phyloP scores from a whole-genome alignment of 2,113 vertebrate genomes.

The Peucedramus taeniatus region DNA sequence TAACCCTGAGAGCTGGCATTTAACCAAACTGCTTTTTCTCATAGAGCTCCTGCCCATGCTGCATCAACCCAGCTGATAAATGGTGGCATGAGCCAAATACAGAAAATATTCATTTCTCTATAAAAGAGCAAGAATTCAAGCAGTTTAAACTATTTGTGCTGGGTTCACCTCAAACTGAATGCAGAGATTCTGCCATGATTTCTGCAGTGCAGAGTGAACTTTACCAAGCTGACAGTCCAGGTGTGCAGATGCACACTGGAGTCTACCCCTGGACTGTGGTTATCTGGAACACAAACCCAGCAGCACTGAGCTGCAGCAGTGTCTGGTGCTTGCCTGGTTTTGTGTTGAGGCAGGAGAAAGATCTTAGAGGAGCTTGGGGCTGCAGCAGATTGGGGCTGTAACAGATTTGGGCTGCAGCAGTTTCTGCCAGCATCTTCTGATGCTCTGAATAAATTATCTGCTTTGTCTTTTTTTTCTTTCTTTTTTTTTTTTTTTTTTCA shows the following conservation, averaged over 20 bases:
- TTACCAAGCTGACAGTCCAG: not conserved
- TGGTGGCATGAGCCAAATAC: not conserved
- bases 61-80: not conserved
- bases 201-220: not conserved
- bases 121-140: not conserved
- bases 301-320: not conserved
- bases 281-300: not conserved
- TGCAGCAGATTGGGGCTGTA: not conserved
- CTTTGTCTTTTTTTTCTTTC: not conserved
- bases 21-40: not conserved
- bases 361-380: not conserved
- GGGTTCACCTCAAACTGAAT: not conserved
- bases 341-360: not conserved
- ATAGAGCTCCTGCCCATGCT: not conserved
- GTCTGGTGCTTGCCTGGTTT: not conserved
- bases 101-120: not conserved
- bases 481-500: too few species aligned
- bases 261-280: not conserved
- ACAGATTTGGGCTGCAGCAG: not conserved
- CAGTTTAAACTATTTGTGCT: not conserved
- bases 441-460: not conserved
- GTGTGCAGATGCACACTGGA: rapidly evolving
- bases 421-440: not conserved
- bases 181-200: not conserved
- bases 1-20: not conserved